These are phyloP conservation scores for Lycorma delicatula DNA, from an alignment of 1,140 invertebrate species.

Conservation along the genomic window DNA sequence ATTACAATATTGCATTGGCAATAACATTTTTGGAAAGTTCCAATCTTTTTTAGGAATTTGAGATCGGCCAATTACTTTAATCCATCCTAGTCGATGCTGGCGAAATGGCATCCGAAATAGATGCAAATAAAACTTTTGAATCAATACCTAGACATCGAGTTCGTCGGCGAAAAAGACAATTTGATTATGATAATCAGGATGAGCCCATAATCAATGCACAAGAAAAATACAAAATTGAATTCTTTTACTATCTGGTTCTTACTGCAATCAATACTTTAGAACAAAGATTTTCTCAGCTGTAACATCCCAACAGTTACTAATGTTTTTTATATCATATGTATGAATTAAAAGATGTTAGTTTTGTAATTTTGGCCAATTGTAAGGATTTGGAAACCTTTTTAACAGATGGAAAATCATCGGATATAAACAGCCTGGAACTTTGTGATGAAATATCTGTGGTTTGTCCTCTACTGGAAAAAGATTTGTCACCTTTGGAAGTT, in stretches of 20 bases:
- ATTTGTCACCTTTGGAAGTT: too few relatives aligned
- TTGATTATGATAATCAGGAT: conserved; percentile 11
- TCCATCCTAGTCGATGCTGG: background rate
- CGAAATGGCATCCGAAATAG: background rate
- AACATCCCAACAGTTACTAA: background rate
- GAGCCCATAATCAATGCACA: conserved; percentile 2
- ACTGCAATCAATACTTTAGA: background rate
- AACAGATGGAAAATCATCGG: background rate
- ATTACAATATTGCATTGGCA: background rate
- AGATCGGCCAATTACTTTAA: background rate
- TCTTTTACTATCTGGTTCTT: conserved; percentile 8
- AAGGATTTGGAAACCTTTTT: background rate
- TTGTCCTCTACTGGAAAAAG: too few relatives aligned
- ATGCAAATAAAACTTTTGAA: background rate
- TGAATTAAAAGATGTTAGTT: conserved; percentile 1
- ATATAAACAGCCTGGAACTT: background rate
- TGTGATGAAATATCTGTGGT: too few relatives aligned
- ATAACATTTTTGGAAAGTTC: background rate
- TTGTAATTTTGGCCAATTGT: background rate
- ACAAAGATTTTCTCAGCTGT: conserved; percentile 9
- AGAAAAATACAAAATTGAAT: conserved; percentile 13
- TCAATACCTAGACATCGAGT: background rate
- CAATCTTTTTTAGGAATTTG: background rate
- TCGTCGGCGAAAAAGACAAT: background rate
- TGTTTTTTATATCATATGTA: conserved; percentile 12